These are phyloP conservation scores for Apistogramma diplotaenia DNA, from an alignment of 2,113 vertebrate species.

Conservation along the genomic window DNA sequence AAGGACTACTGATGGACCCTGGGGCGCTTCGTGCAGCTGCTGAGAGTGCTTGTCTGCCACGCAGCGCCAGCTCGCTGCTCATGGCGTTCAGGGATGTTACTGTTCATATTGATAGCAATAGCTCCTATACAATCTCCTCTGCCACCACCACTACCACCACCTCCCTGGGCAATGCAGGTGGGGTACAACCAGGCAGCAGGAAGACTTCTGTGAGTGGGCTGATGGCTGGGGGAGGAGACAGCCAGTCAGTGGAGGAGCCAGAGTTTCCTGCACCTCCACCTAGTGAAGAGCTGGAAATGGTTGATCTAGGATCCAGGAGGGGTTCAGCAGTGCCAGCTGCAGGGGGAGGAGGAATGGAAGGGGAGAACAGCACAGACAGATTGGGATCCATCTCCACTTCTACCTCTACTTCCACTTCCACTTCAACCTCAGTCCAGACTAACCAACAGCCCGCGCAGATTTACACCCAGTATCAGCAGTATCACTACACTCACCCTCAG, in stretches of 20 bases:
- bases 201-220: slow-evolving; percentile 61
- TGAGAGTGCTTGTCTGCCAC: slow-evolving; percentile 79
- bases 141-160: slow-evolving; percentile 85
- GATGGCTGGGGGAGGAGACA: slow-evolving; percentile 27
- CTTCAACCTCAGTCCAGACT: slow-evolving; percentile 86
- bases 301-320: slow-evolving; percentile 55
- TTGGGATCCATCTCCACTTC: slow-evolving; percentile 88
- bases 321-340: slow-evolving; percentile 55
- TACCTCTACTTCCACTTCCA: slow-evolving; percentile 86
- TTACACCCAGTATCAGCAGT: slow-evolving; percentile 77
- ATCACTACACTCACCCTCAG: slow-evolving; percentile 72
- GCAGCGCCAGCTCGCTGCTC: slow-evolving; percentile 91
- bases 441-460: slow-evolving; percentile 73
- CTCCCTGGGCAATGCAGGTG: slow-evolving; percentile 86
- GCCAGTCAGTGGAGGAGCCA: slow-evolving; percentile 49
- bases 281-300: slow-evolving; percentile 73
- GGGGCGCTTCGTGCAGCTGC: slow-evolving; percentile 75
- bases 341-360: slow-evolving; percentile 59
- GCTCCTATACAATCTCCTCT: slow-evolving; percentile 91
- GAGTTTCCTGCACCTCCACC: slow-evolving; percentile 79
- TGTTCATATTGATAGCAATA: slow-evolving; percentile 95
- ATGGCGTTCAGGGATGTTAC: slow-evolving; percentile 98
- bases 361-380: slow-evolving; percentile 81
- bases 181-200: slow-evolving; percentile 61
- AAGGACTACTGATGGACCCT: slow-evolving; percentile 76